These are phyloP conservation scores for Acipenser oxyrinchus DNA, from an alignment of 2,797 vertebrate species.

Conservation along the genomic window DNA sequence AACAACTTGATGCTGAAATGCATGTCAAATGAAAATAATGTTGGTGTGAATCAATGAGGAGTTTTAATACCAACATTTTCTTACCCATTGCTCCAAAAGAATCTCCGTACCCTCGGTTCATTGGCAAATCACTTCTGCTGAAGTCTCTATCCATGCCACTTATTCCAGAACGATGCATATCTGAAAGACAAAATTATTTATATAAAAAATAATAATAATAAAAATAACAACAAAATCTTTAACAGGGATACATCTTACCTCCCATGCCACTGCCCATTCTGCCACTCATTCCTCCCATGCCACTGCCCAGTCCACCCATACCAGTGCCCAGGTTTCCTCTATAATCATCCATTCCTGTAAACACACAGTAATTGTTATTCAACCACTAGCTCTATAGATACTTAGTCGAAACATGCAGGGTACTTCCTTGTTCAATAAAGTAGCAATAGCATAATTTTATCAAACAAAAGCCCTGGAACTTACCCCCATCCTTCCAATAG, in stretches of 20 bases:
- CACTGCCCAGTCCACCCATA: constrained; percentile 22
- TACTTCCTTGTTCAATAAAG: constrained; percentile 16
- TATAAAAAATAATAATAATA: background rate
- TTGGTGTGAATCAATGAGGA: too few relatives aligned
- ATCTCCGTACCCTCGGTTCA: constrained; percentile 87
- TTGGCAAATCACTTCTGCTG: constrained; percentile 76
- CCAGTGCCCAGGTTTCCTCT: constrained; percentile 30
- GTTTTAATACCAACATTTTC: constrained; percentile 15
- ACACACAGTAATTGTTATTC: too few relatives aligned
- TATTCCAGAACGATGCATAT: constrained; percentile 86
- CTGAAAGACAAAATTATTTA: constrained; percentile 39
- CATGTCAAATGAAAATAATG: too few relatives aligned
- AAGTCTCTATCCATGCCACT: constrained; percentile 88
- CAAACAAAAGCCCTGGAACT: background rate
- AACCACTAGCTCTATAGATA: too few relatives aligned
- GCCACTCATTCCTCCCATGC: constrained; percentile 17
- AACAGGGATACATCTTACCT: constrained; percentile 27
- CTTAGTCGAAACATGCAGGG: background rate
- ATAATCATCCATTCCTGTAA: constrained; percentile 36
- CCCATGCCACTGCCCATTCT: constrained; percentile 29
- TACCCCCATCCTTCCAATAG: constrained; percentile 86
- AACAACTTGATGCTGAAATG: too few relatives aligned
- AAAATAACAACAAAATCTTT: background rate
- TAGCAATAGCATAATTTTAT: too few relatives aligned
- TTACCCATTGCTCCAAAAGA: constrained; percentile 91